Evolutionary conservation across 2,113 vertebrate species (phyloP), one percentile per base, ranked within the genome.

Genomic region (Dicrurus megarhynchus): DNA sequence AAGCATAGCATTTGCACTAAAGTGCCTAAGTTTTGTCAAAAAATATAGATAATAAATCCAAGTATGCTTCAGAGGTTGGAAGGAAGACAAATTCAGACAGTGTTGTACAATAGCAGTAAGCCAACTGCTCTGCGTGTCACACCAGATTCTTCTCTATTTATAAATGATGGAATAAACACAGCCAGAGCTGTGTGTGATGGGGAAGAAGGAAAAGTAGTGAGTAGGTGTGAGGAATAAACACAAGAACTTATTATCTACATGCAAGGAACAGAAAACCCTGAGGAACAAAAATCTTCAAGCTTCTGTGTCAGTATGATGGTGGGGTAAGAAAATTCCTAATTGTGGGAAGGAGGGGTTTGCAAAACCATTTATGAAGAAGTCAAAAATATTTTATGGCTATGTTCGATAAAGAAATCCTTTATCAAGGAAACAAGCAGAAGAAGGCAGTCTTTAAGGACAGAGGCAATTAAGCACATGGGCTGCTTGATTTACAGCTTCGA

Each of bases 151-250:
- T 88, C 41, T 64, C 49, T 60, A 60, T 85, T 92, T 92, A 88
- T 83, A 86, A 95, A 60, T 23, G 67, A 53, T 69, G 37, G n/a
- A 92, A 90, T 37, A 94, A 96, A 80, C 53, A 79, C 28, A 85
- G 70, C 12, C 57, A 90, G 75, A 92, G 60, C 50, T 42, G 21
- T 52, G 53, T 65, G 41, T 12, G 39, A 53, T 39, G 83, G 22
- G 23, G 13, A 83, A 83, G 59, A 69, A 71, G 33, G 28, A 33
- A 75, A 95, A 96, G 27, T 18, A 60, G 49, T 28, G 67, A 90
- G 82, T 68, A 86, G 79, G 79, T 83, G 79, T 93, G 57, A 96
- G 24, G 24, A 85, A 57, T 76, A 93, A 96, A 92, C 75, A 87
- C 27, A 69, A 92, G 47, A 82, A 83, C 15, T 76, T 92, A 55